phyloP scores from a whole-genome alignment of 1,140 invertebrate species.

The Drosophila kikkawai region DNA sequence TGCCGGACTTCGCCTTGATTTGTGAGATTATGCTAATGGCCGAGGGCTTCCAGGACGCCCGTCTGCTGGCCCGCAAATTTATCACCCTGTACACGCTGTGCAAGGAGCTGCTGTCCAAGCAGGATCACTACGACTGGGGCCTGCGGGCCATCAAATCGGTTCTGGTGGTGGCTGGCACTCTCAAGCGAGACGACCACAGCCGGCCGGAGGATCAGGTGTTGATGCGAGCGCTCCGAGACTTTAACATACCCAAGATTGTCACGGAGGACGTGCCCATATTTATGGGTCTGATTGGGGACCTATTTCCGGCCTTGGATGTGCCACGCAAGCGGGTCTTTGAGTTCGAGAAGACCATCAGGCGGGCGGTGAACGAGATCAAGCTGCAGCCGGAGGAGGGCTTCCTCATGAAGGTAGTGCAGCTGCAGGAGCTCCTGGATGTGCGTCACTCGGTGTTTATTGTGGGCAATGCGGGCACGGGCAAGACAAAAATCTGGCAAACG shows the following conservation, averaged over 20 bases:
- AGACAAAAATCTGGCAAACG: conserved; percentile 95
- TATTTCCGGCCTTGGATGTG: conserved; percentile 93
- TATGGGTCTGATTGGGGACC: conserved; percentile 93
- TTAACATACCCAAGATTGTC: conserved; percentile 95
- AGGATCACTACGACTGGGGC: conserved; percentile 96
- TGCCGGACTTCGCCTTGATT: conserved; percentile 94
- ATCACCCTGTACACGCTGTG: conserved; percentile 93
- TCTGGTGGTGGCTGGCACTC: conserved; percentile 92
- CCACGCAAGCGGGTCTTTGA: conserved; percentile 91
- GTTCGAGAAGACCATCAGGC: conserved; percentile 91
- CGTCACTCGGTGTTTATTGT: conserved; percentile 96
- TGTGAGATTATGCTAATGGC: conserved; percentile 95
- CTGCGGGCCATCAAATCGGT: conserved; percentile 94
- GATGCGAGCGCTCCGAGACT: conserved; percentile 93
- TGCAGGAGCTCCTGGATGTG: conserved; percentile 94
- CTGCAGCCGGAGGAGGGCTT: conserved; percentile 95
- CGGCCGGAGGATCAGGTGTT: conserved; percentile 90
- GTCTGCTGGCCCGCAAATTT: conserved; percentile 92
- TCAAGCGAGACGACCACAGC: conserved; percentile 86
- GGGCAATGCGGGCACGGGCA: conserved; percentile 94
- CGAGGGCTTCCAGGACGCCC: conserved; percentile 93
- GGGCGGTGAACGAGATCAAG: conserved; percentile 91
- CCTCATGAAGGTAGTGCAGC: conserved; percentile 92
- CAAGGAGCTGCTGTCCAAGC: conserved; percentile 92
- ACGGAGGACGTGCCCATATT: conserved; percentile 93